Base-by-base conservation (phyloP, 2,888 invertebrate genomes). In the Troides helena region DNA sequence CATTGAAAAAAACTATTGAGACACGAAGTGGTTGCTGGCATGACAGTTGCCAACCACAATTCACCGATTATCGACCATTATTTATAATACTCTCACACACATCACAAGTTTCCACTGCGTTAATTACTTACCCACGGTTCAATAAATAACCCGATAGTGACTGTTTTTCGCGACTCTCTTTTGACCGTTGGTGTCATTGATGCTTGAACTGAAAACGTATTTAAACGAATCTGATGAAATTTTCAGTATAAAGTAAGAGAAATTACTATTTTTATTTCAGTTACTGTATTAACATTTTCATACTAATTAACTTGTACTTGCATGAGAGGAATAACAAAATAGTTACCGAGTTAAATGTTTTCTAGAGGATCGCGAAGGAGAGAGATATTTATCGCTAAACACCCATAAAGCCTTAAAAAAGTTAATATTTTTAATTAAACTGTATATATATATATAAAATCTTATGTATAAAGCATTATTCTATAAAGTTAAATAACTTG, bases 51-150 rank as follows among this genome's bases (percentile, higher is more conserved):
- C 69, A 69, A 58, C 69, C 65, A 61, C 61, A 69, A 69, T 69
- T 65, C 61, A 69, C 65, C 65, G 63, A 68, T 59, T 68, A 63
- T 59, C 68, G 68, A 63, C 68, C 56, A 65, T 65, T 69, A 69
- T 65, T 50, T 50, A 69, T 65, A 65, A 69, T 69, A 57, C 65
- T 30, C 57, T n/a, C 61, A 62, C 50, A 58, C 56, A 65, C 67
- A 62, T 62, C 67, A 67, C 68, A 69, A 69, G 65, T 69, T 65
- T 69, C 61, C 68, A 65, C 68, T 69, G 64, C 53, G 61, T 69
- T 69, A 69, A 69, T 69, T 69, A 69, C 65, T 69, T 65, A 62
- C 30, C 17, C 36, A 69, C 46, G 65, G 65, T 62, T 61, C 69
- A 69, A 69, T 65, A 65, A 57, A 57, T 57, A 57, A 1, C 4